Conservation (phyloP, 1,140 invertebrate genomes). For the Dryas iulia region DNA sequence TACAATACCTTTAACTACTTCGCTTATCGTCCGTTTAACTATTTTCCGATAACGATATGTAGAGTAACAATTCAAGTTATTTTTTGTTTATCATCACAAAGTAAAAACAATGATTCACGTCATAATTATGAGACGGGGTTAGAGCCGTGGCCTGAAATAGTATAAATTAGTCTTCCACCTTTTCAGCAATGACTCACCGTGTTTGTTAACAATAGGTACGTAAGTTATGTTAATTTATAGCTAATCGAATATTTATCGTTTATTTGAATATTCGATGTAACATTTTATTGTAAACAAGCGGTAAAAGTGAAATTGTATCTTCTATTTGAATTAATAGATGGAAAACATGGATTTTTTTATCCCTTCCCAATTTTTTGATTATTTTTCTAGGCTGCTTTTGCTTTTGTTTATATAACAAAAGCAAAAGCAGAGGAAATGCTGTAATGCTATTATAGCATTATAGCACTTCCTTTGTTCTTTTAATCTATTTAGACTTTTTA, state of each 20-base stretch:
- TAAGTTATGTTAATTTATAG: neutral
- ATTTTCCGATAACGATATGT: neutral
- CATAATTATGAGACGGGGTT: neutral
- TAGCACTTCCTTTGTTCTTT: too few relatives aligned
- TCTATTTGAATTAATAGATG: neutral
- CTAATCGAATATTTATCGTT: neutral
- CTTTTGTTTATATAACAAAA: too few relatives aligned
- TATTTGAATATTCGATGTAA: neutral
- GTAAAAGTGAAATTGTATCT: neutral
- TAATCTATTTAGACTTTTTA: too few relatives aligned
- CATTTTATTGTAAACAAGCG: neutral
- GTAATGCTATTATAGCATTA: too few relatives aligned
- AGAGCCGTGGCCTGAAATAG: slow-evolving; percentile 2
- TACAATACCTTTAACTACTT: neutral
- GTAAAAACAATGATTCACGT: neutral
- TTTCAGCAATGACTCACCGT: neutral
- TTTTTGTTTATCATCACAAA: neutral
- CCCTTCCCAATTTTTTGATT: too few relatives aligned
- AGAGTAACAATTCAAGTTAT: neutral
- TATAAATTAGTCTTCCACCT: neutral
- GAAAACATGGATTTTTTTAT: too few relatives aligned
- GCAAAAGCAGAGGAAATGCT: too few relatives aligned
- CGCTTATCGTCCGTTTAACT: neutral
- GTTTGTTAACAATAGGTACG: neutral
- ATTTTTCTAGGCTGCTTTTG: too few relatives aligned